Percentiles rank a stretch among this genome's conserved stretches.
phyloP scores from a whole-genome alignment of 2,113 vertebrate genomes.

The Aleadryas rufinucha region DNA sequence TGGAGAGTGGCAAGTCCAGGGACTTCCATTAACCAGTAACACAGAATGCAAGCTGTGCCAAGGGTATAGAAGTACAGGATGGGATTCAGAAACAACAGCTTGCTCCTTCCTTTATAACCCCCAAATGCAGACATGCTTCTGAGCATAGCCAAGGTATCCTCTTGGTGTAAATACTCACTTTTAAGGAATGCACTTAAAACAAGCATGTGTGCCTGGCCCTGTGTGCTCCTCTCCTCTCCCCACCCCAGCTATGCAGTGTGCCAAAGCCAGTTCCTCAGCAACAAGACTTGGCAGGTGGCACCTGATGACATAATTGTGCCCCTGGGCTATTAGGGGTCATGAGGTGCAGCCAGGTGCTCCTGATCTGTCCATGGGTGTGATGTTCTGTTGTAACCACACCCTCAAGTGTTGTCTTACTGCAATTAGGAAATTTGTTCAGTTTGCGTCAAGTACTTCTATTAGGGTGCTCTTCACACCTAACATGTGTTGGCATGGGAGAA shows the following conservation, averaged over 20 bases:
- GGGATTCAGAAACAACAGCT: background rate
- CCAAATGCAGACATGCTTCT: background rate
- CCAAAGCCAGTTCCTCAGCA: constrained; percentile 19
- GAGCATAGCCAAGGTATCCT: background rate
- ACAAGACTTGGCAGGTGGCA: constrained; percentile 52
- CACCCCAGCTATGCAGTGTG: background rate
- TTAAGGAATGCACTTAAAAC: background rate
- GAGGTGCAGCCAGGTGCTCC: constrained; percentile 39
- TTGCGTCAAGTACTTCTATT: constrained; percentile 1
- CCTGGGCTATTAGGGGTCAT: background rate
- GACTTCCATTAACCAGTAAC: background rate
- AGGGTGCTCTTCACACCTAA: background rate
- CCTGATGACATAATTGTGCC: constrained; percentile 48
- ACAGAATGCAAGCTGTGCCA: background rate
- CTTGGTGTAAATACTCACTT: background rate
- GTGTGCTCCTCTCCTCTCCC: background rate
- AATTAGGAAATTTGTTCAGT: constrained; percentile 46
- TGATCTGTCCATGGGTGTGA: constrained; percentile 38
- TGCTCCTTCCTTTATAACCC: background rate
- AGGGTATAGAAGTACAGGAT: background rate
- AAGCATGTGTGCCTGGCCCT: background rate
- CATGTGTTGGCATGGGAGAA: background rate
- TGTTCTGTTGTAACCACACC: constrained; percentile 49
- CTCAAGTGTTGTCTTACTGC: constrained; percentile 24
- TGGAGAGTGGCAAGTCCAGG: background rate